Base-by-base conservation (phyloP, 2,888 invertebrate genomes). In the Heliconius charithonia region DNA sequence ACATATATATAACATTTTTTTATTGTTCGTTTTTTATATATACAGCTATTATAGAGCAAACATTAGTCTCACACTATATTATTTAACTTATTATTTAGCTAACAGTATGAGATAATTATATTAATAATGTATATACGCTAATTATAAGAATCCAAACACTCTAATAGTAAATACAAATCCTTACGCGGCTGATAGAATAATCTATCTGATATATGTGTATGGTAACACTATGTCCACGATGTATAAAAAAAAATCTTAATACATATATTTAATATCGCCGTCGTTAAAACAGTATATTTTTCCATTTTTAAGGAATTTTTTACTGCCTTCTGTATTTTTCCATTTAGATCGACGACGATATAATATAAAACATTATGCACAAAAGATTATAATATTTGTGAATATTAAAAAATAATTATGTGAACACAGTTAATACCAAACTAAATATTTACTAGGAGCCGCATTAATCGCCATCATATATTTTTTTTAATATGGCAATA, bases 21-120 rank as follows among this genome's bases (percentile, higher is more conserved):
- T 78, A 81, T 80, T 81, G 62, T 80, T 80, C 76, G 77, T 76
- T 70, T 78, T 77, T 67, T 75, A 75, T 84, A 84, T 83, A 83
- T 84, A 84, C 83, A 84, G 82, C 82, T 81, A 82, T 71, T 74
- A 80, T 80, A 65, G 81, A 83, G 79, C 77, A 80, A 79, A 83
- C n/a, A 81, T 81, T 81, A 83, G 79, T 80, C 80, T 83, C 82
- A 83, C 82, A 82, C 84, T 81, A 81, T 80, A 80, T 59, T 79
- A 86, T 86, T 86, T 85, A 90, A 90, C 90, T 90, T 92, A 87
- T 87, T 71, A 75, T 90, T 89, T 89, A 90, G 89, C 91, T 93
- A 92, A 92, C 88, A 90, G 88, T 93, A 93, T 89, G 90, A 92
- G 92, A 93, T 91, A 90, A 89, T 83, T 86, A 86, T 86, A 85